Conservation (phyloP, 2,888 invertebrate genomes). For the Acrobasis repandana region DNA sequence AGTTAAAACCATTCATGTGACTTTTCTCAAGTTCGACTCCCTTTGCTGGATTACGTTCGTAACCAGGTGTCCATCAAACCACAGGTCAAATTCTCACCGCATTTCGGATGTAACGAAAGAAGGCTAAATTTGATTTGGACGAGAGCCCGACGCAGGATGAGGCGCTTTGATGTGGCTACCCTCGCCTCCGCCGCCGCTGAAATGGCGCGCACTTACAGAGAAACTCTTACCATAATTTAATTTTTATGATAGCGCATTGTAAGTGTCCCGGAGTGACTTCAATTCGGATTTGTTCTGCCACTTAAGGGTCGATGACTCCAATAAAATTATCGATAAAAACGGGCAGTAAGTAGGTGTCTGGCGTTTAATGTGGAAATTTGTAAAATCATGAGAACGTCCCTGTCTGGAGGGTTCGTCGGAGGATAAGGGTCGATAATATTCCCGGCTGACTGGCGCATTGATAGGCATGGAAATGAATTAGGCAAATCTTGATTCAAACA, state of each 20-base stretch:
- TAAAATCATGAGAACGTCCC: conserved; percentile 11
- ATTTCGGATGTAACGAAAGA: conserved; percentile 63
- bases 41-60: conserved; percentile 31
- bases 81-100: conserved; percentile 49
- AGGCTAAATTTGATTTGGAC: conserved; percentile 78
- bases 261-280: conserved; percentile 67
- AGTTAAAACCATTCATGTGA: conserved; percentile 35
- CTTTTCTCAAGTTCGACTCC: conserved; percentile 37
- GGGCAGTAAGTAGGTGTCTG: conserved; percentile 7
- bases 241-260: conserved; percentile 81
- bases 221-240: conserved; percentile 79
- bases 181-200: conserved; percentile 53
- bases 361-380: conserved; percentile 3
- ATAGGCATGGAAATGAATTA: conserved; percentile 66
- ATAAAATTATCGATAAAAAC: conserved; percentile 25
- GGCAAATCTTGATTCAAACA: conserved; percentile 77
- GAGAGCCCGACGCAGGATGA: conserved; percentile 62
- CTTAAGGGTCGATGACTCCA: conserved; percentile 43
- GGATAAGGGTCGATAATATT: conserved; percentile 21
- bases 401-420: neutral
- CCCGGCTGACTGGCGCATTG: conserved; percentile 29
- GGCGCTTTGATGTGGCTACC: conserved; percentile 75
- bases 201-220: conserved; percentile 77
- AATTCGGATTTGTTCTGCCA: conserved; percentile 60
- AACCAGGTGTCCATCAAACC: conserved; percentile 38